Conservation (phyloP, 2,888 invertebrate species). For the Cheilosia scutellata region DNA sequence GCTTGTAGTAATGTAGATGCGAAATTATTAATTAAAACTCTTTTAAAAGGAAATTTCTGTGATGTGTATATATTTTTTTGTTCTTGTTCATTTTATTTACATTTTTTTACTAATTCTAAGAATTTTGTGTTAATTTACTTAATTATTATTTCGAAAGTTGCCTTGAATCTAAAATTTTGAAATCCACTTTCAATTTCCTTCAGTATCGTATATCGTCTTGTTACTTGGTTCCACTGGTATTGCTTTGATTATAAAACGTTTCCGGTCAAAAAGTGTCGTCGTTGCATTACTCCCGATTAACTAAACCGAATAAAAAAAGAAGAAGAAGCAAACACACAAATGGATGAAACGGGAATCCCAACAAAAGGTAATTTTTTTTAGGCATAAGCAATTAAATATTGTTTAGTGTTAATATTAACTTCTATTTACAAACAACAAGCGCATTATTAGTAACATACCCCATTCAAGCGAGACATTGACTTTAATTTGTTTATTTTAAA, state of each 20-base stretch:
- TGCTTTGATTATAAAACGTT: slow-evolving; percentile 82
- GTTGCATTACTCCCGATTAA: slow-evolving; percentile 29
- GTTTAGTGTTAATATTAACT: slow-evolving; percentile 72
- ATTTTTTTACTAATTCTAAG: slow-evolving; percentile 44
- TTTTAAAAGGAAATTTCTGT: background rate
- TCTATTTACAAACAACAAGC: slow-evolving; percentile 69
- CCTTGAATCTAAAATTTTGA: slow-evolving; percentile 44
- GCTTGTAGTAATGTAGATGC: too few relatives aligned
- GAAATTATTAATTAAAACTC: too few relatives aligned
- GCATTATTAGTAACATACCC: slow-evolving; percentile 64
- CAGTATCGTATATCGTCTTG: slow-evolving; percentile 80
- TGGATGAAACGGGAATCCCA: slow-evolving; percentile 57
- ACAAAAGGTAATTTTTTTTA: slow-evolving; percentile 57
- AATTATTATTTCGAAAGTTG: slow-evolving; percentile 66
- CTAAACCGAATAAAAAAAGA: slow-evolving; percentile 24
- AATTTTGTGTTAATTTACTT: slow-evolving; percentile 55
- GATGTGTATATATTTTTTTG: slow-evolving; percentile 14
- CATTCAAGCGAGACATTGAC: slow-evolving; percentile 47
- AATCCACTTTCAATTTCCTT: slow-evolving; percentile 41
- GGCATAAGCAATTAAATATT: slow-evolving; percentile 28
- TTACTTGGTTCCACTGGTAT: slow-evolving; percentile 81
- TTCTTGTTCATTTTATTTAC: slow-evolving; percentile 51
- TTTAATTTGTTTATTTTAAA: slow-evolving; percentile 21
- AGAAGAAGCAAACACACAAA: slow-evolving; percentile 33
- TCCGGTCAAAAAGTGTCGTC: slow-evolving; percentile 78